Evolutionary conservation across 2,113 vertebrate genomes (phyloP).

Genomic region (Calyptomena viridis): DNA sequence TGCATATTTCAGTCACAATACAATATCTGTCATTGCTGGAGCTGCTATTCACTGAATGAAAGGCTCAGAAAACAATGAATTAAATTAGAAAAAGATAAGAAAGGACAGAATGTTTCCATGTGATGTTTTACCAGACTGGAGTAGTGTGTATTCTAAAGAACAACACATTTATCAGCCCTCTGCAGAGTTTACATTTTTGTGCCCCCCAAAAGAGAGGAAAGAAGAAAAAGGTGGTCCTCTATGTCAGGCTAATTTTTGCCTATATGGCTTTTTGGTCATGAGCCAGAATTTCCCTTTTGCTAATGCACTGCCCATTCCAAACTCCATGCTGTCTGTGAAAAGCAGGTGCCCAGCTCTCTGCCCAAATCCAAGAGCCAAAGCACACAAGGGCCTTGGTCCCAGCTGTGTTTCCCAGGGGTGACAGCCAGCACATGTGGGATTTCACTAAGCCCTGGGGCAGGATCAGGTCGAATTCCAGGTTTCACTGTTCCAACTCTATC

Average conservation of each 20-base stretch:
- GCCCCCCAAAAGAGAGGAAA: neutral
- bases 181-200: neutral
- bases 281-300: neutral
- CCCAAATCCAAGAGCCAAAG: neutral
- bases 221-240: neutral
- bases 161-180: neutral
- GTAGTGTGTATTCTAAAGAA: neutral
- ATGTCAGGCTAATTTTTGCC: neutral
- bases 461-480: neutral
- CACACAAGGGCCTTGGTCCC: neutral
- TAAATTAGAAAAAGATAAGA: constrained; percentile 13
- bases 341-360: neutral
- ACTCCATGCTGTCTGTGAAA: accelerated
- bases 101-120: neutral
- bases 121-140: neutral
- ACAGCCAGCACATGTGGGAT: neutral
- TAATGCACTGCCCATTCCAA: neutral
- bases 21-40: constrained; percentile 42
- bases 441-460: neutral
- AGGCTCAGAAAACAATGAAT: constrained; percentile 17
- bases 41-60: constrained; percentile 1
- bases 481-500: neutral
- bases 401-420: neutral
- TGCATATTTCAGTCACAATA: constrained; percentile 55
- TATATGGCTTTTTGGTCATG: neutral